Base-by-base conservation (phyloP, 2,797 vertebrate species). In the Siniperca undulata region DNA sequence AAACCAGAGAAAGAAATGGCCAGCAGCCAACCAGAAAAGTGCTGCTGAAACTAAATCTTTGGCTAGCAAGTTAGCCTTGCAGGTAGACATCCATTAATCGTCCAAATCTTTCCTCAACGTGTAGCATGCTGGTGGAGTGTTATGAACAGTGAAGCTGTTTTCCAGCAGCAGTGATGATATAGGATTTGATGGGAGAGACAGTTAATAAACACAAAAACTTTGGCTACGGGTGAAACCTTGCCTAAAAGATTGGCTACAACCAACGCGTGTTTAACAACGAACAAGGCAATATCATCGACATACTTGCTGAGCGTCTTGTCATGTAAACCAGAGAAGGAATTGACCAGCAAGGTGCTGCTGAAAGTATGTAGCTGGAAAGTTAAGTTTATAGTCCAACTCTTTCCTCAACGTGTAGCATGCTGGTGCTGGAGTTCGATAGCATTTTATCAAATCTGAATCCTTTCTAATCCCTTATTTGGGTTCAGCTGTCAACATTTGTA, bases 271-370 rank as follows among this genome's bases (percentile, higher is more conserved):
- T 36, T 22, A n/a, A 12, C 20, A 42, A 16, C 3, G 0, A 62
- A 64, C 40, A 65, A 65, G 40, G 13, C n/a, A 27, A 13, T 42
- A 46, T 64, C 61, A 24, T 64, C 22, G 13, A 20, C 38, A 16
- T 24, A 42, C 10, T 5, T 61, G 48, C 44, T 46, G 44, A 46
- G 12, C 14, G 5, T 46, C 44, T 46, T 46, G 13, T 46, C 44
- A 46, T 46, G 20, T 55, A 56, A 36, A 65, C 58, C 19, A 1
- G 12, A 24, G 30, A 38, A 20, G 0, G 40, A 48, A n/a, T 27
- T 24, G 7, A 27, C 20, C 13, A 36, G 22, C 19, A 64, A 0
- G 12, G 9, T 16, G 4, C 0, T 17, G 0, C 0, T 55, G 10
- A 48, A 3, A 2, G 34, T n/a, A 0, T 30, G 12, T 65, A 12